Base-by-base conservation (phyloP, 2,888 invertebrate genomes). In the Drosophila mimetica region DNA sequence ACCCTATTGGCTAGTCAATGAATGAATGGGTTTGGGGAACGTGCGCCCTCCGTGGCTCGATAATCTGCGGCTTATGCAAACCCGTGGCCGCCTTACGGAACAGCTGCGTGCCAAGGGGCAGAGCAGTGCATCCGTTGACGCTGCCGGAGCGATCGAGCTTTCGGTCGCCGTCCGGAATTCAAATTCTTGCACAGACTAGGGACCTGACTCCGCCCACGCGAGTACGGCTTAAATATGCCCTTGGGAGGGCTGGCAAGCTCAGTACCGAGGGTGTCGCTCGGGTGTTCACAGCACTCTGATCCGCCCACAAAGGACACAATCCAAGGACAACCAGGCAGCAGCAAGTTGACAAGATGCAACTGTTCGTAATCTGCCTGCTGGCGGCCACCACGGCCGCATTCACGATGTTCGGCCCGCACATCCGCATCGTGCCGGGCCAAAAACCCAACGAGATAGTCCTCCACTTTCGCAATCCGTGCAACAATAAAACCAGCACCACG, bases 401-500 rank as follows among this genome's bases (percentile, higher is more conserved):
- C 7, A 86, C 87, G 0, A 69, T 80, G 37, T 69, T 80, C 20
- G 80, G 80, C 14, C 87, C 87, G 0, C 44, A 81, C 28, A 85
- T 81, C 22, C 75, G 69, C n/a, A 72, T 81, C 28, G 64, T 9
- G 1, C 81, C 85, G 0, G 87, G 87, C 2, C 13, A 67, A 5
- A 52, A 69, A 9, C 59, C 75, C 2, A 85, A 78, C 25, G 87
- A 81, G 58, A 87, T 87, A 6, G 14, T 87, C 28, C 55, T 81
- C 11, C 85, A 75, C 9, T 81, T 81, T 30, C 81, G 80, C 9
- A 78, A 81, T 48, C 80, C 80, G 0, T 81, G 82, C 54, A 85
- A 52, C 39, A 86, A 86, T 14, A 71, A 73, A 36, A 84, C 84
- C 2, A 86, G 61, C 61, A 57, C 32, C 2, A 79, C 86, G 2